A percentile compares a stretch with the other conserved stretches of the same genome.
Conservation (phyloP, 35 echinoderm and acorn worm species). For the Diadema setosum region DNA sequence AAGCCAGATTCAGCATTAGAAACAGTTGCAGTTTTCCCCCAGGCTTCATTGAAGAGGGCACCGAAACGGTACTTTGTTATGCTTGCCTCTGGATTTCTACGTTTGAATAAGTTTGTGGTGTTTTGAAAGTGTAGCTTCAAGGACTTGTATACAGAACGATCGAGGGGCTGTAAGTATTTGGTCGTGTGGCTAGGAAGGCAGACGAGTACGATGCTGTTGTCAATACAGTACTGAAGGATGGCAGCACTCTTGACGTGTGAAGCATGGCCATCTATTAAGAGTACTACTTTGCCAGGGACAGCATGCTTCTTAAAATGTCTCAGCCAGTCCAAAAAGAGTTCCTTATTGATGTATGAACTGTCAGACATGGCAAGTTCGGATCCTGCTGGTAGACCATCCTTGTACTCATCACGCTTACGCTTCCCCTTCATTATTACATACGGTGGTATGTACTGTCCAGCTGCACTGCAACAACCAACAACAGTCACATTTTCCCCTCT, state of each 20-base stretch:
- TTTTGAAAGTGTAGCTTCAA: slow-evolving; percentile 22
- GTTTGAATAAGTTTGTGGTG: slow-evolving; percentile 33
- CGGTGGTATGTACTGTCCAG: slow-evolving; percentile 23
- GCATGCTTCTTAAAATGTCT: neutral
- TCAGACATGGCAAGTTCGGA: slow-evolving; percentile 33
- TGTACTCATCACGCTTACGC: neutral
- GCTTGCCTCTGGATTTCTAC: neutral
- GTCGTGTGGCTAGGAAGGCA: slow-evolving; percentile 34
- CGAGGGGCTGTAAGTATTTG: slow-evolving; percentile 49
- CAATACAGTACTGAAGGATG: neutral
- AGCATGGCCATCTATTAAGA: slow-evolving; percentile 26
- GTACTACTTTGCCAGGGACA: slow-evolving; percentile 10
- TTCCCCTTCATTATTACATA: slow-evolving; percentile 57
- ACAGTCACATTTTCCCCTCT: slow-evolving; percentile 44
- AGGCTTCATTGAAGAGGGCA: slow-evolving; percentile 28
- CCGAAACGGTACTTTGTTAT: slow-evolving; percentile 53
- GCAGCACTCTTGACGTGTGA: slow-evolving; percentile 9
- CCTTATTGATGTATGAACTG: slow-evolving; percentile 17
- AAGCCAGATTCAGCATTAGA: slow-evolving; percentile 14
- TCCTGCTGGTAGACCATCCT: slow-evolving; percentile 36
- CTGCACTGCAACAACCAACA: slow-evolving; percentile 24
- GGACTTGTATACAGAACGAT: slow-evolving; percentile 34
- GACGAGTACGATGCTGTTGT: slow-evolving; percentile 23
- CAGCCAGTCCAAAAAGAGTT: slow-evolving; percentile 38
- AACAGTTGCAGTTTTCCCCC: slow-evolving; percentile 40